Percentiles rank a stretch among this genome's conserved stretches.
phyloP scores from a whole-genome alignment of 92 coral and sea anemone genomes.

The Umimayanthus kanabou region DNA sequence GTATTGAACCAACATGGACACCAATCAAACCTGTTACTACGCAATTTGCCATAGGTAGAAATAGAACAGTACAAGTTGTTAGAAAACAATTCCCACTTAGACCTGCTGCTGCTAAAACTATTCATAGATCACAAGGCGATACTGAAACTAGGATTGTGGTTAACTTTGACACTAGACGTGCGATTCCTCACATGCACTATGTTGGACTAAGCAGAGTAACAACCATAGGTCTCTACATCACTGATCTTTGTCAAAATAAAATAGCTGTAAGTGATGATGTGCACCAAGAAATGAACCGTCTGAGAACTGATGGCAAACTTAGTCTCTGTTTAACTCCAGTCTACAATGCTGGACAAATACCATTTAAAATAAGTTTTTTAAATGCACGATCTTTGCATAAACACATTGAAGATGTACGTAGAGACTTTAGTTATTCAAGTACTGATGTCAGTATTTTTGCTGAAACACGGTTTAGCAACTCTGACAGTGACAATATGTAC shows the following conservation, averaged over 20 bases:
- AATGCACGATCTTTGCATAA: not conserved
- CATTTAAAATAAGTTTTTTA: not conserved
- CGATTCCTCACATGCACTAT: too few species aligned
- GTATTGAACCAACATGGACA: too few species aligned
- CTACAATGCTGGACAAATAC: not conserved
- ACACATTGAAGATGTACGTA: not conserved
- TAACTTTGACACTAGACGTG: too few species aligned
- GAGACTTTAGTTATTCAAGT: not conserved
- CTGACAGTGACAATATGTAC: too few species aligned
- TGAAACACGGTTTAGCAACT: not conserved
- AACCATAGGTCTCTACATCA: not conserved
- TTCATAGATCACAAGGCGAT: too few species aligned
- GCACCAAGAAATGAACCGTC: slow-evolving; percentile 27
- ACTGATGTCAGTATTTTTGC: not conserved
- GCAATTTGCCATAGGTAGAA: too few species aligned
- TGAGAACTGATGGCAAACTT: slow-evolving; percentile 46
- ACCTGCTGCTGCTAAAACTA: too few species aligned
- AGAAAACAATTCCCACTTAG: too few species aligned
- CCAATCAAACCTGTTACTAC: too few species aligned
- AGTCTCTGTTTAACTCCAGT: slow-evolving; percentile 16
- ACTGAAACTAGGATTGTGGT: too few species aligned
- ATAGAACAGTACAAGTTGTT: too few species aligned
- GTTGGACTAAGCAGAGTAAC: too few species aligned
- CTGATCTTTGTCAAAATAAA: slow-evolving; percentile 43
- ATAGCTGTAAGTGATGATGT: slow-evolving; percentile 46